A percentile compares a stretch with the other conserved stretches of the same genome.
These are phyloP conservation scores for Gallinago solitaria DNA, from an alignment of 2,797 vertebrate genomes.

Conservation along the genomic window DNA sequence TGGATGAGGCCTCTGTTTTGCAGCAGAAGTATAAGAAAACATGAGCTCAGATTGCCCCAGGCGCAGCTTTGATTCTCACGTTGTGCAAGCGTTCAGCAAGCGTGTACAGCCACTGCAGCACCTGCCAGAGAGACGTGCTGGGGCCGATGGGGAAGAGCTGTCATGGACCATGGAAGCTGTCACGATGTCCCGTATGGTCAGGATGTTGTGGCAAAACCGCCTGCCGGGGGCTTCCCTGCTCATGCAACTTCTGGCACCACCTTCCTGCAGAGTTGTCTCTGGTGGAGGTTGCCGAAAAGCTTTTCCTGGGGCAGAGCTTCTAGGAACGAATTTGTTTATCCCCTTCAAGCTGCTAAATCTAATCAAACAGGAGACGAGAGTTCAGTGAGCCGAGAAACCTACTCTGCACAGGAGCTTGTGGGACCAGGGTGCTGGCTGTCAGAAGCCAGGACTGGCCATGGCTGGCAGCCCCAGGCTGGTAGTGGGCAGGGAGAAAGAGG, in stretches of 20 bases:
- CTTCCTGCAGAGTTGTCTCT: neutral
- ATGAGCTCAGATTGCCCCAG: constrained; percentile 5
- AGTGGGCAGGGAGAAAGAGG: neutral
- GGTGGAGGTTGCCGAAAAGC: neutral
- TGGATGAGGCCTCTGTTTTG: neutral
- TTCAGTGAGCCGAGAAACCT: neutral
- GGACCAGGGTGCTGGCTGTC: neutral
- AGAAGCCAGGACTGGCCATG: neutral
- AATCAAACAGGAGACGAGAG: neutral
- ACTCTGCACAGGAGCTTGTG: neutral
- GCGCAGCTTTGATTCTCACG: neutral
- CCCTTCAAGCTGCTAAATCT: neutral
- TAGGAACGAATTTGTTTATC: neutral
- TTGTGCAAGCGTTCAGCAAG: neutral
- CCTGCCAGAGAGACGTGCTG: neutral
- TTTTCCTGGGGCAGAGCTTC: neutral
- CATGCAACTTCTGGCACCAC: neutral
- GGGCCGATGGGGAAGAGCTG: accelerated
- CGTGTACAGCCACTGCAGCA: neutral
- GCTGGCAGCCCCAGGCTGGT: neutral
- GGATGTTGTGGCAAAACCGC: neutral
- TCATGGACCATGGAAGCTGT: neutral
- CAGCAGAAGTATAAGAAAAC: neutral
- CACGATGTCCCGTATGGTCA: neutral
- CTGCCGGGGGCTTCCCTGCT: neutral